Conservation (phyloP, 2,888 invertebrate species). For the Parnassius glacialis region DNA sequence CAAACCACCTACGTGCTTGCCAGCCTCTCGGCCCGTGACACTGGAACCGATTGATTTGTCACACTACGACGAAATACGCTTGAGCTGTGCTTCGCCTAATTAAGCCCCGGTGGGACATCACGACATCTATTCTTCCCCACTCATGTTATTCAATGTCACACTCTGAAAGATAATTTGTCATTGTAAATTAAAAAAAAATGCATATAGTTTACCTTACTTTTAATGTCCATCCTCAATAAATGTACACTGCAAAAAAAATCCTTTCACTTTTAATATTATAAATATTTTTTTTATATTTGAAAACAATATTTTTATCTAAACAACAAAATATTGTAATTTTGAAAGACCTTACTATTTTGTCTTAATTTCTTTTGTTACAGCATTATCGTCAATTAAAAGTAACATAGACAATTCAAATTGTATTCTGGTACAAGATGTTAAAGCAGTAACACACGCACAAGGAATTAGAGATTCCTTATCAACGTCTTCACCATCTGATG, state of each 20-base stretch:
- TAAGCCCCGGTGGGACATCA: conserved; percentile 73
- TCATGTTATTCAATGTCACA: conserved; percentile 48
- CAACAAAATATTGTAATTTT: too few relatives aligned
- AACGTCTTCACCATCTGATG: conserved; percentile 74
- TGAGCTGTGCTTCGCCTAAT: conserved; percentile 69
- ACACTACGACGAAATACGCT: conserved; percentile 69
- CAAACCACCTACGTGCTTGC: conserved; percentile 70
- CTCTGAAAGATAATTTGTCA: conserved; percentile 59
- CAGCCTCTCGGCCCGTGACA: conserved; percentile 48
- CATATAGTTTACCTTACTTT: background rate
- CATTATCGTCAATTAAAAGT: conserved; percentile 94
- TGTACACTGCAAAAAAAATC: too few relatives aligned
- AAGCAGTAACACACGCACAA: conserved; percentile 93
- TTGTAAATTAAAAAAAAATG: conserved; percentile 45
- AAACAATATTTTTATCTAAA: too few relatives aligned
- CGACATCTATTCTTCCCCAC: conserved; percentile 53
- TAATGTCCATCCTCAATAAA: too few relatives aligned
- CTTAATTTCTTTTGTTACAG: conserved; percentile 78
- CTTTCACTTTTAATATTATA: too few relatives aligned
- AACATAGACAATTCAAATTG: conserved; percentile 94
- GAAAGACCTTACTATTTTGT: background rate
- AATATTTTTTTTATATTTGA: too few relatives aligned
- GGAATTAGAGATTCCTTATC: conserved; percentile 87
- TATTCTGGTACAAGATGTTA: conserved; percentile 93
- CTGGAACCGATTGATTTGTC: conserved; percentile 73